A percentile compares a stretch with the other conserved stretches of the same genome.
Conservation (phyloP, 2,113 vertebrate species). For the Myiagra hebetior region DNA sequence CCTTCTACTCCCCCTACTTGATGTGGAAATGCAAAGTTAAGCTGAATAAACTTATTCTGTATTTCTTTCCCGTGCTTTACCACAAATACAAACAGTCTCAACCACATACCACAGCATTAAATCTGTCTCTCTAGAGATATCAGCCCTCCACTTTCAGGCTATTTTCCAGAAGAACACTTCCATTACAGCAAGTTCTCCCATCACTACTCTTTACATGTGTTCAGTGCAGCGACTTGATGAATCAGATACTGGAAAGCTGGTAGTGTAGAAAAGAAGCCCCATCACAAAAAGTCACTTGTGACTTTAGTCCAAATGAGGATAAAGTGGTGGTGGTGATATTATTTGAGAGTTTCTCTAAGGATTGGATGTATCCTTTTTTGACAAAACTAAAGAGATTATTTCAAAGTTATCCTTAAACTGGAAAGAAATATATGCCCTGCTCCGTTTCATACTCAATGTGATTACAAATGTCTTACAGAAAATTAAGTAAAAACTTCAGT, state of each 20-base stretch:
- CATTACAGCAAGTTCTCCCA: not conserved
- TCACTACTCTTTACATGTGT: not conserved
- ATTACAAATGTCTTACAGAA: not conserved
- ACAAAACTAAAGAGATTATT: not conserved
- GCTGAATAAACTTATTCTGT: not conserved
- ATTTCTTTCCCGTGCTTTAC: not conserved
- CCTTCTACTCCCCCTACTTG: not conserved
- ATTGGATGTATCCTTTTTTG: not conserved
- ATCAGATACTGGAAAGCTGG: not conserved
- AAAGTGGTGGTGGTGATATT: not conserved
- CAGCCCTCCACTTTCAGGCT: not conserved
- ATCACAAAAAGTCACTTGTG: not conserved
- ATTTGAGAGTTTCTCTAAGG: not conserved
- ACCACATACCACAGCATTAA: constrained; percentile 7
- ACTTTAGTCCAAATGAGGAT: not conserved
- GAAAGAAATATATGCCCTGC: not conserved
- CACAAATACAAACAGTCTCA: not conserved
- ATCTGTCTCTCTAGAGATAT: not conserved
- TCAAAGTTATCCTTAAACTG: not conserved
- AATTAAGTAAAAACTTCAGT: not conserved
- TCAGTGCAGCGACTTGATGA: not conserved
- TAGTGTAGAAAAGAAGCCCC: not conserved
- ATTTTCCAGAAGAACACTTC: not conserved
- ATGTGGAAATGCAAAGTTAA: constrained; percentile 6
- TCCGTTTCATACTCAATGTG: not conserved